Evolutionary conservation across 1,140 invertebrate species (phyloP).

Genomic region (Bombus balteatus): DNA sequence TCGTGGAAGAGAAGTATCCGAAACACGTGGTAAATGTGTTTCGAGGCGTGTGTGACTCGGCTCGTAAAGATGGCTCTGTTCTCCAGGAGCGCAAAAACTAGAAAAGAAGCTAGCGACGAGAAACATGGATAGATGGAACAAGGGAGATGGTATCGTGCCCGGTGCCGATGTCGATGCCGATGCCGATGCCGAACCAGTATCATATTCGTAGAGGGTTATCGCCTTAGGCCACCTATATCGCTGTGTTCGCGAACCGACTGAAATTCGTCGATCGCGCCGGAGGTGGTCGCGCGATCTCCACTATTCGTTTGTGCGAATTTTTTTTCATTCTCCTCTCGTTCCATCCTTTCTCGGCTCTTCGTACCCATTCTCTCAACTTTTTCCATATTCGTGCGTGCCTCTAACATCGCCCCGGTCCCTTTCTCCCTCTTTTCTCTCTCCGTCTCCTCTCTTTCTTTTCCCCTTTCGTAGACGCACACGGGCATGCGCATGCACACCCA

Average conservation of each 20-base stretch:
- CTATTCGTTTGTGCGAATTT: slow-evolving; percentile 61
- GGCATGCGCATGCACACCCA: slow-evolving; percentile 15
- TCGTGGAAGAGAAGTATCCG: not conserved
- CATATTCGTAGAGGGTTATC: slow-evolving; percentile 66
- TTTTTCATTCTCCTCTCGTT: not conserved
- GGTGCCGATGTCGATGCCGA: not conserved
- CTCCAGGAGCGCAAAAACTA: not conserved
- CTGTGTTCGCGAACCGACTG: slow-evolving; percentile 23
- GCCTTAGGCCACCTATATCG: slow-evolving; percentile 58
- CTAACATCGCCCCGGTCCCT: not conserved
- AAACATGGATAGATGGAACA: not conserved
- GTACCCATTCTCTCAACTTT: not conserved
- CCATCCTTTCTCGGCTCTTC: not conserved
- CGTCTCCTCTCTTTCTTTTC: not conserved
- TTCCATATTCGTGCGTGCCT: not conserved
- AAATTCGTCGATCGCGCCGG: slow-evolving; percentile 41
- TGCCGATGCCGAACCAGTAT: slow-evolving; percentile 13
- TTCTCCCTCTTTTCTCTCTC: not conserved
- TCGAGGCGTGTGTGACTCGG: not conserved
- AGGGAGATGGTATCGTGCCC: not conserved
- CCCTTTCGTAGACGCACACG: slow-evolving; percentile 16
- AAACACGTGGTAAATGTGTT: not conserved
- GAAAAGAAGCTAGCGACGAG: not conserved
- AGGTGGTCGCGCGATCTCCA: slow-evolving; percentile 44
- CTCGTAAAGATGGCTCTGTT: not conserved